Conservation (phyloP, 2,113 vertebrate species). For the Callopanchax toddi region DNA sequence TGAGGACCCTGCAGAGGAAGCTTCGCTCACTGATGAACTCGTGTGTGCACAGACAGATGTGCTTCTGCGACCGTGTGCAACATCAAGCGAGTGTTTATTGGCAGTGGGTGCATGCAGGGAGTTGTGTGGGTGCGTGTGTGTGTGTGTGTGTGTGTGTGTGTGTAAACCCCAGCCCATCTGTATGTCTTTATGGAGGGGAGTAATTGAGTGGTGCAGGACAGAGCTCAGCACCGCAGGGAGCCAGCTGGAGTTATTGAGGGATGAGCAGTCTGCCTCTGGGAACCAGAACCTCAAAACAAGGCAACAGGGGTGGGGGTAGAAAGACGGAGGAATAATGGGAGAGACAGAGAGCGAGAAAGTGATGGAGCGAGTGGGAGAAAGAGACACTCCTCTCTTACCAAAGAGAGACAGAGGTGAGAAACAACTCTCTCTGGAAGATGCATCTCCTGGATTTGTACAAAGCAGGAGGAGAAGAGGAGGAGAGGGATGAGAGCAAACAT, state of each 20-base stretch:
- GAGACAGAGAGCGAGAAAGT: conserved; percentile 9
- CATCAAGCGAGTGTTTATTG: conserved; percentile 9
- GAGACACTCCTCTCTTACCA: background rate
- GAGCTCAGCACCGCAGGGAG: conserved; percentile 69
- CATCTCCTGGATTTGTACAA: conserved; percentile 29
- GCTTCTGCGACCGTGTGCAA: conserved; percentile 9
- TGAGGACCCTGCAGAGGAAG: conserved; percentile 3
- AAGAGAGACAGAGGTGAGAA: conserved; percentile 26
- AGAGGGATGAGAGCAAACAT: conserved; percentile 23
- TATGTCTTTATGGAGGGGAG: conserved; percentile 66
- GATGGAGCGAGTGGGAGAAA: conserved; percentile 1
- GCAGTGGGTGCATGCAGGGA: background rate
- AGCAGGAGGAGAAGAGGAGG: conserved; percentile 21
- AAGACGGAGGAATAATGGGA: conserved; percentile 16
- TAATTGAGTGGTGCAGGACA: conserved; percentile 76
- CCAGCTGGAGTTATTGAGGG: conserved; percentile 72
- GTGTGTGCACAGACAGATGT: conserved; percentile 11
- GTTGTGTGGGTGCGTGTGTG: conserved; percentile 14
- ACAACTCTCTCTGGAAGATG: conserved; percentile 34
- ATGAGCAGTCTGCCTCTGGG: conserved; percentile 72
- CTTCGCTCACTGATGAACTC: conserved; percentile 13
- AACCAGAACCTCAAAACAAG: conserved; percentile 56
- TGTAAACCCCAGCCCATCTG: conserved; percentile 65
- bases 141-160: conserved; percentile 12
- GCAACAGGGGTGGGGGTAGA: conserved; percentile 24